Base-by-base conservation (phyloP, 1,140 invertebrate genomes). In the Bombus confusus region DNA sequence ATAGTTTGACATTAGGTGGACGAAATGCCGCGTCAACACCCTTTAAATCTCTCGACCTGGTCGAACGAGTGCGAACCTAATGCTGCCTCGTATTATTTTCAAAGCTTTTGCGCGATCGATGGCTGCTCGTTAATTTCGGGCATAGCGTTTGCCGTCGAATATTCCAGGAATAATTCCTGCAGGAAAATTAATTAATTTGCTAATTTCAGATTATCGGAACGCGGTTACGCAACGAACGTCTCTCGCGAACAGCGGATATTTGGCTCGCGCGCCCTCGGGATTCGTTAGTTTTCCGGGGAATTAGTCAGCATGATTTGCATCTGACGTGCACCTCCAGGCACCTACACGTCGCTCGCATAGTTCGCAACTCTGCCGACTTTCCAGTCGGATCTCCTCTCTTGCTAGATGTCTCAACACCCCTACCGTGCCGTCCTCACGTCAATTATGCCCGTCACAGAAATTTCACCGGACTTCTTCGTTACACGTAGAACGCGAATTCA, bases 291-390 rank as follows among this genome's bases (percentile, higher is more conserved):
- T 94, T 94, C 92, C 93, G 92, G 93, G 92, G 94, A 95, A 94
- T 95, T 95, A 94, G 93, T 92, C 88, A 90, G 89, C 91, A 92
- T 94, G 94, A 95, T 94, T 95, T 94, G 94, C 94, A 94, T 95
- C 93, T 94, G 94, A 95, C 94, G 93, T 94, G 87, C 88, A 89
- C 92, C 92, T 91, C 89, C 86, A 91, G 91, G 93, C 91, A 91
- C 92, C 93, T 90, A 93, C 90, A 93, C 93, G 93, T 94, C 93
- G 92, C 91, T 92, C 91, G 88, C 93, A 95, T 94, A 93, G 93
- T 93, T 93, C 52, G 86, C n/a, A 93, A 91, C 91, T 92, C 83
- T 87, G 18, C 47, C 75, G 87, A 89, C 85, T 89, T 86, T 87
- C 86, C 86, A 66, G 72, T 80, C 79, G 80, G 83, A 72, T 82